A percentile compares a stretch with the other conserved stretches of the same genome.
phyloP scores from a whole-genome alignment of 2,797 vertebrate genomes.

The Jordanella pulchra region DNA sequence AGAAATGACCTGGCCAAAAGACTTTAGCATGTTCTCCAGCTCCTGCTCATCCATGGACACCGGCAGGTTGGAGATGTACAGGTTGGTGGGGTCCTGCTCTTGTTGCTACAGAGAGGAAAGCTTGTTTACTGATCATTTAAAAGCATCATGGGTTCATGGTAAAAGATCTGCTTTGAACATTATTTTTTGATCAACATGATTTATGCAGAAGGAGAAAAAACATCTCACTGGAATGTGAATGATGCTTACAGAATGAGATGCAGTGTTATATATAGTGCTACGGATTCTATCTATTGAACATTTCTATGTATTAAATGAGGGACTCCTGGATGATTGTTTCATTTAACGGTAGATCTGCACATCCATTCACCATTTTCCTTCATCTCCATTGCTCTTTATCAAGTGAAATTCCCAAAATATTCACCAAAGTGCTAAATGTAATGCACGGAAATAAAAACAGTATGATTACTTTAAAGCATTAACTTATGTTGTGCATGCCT shows the following conservation, averaged over 20 bases:
- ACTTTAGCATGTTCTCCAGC: conserved; percentile 92
- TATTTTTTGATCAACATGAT: not conserved
- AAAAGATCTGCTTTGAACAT: not conserved
- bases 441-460: no score
- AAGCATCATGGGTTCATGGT: not conserved
- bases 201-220: not conserved
- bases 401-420: not conserved
- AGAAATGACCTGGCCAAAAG: conserved; percentile 95
- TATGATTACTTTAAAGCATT: no score
- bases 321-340: not conserved
- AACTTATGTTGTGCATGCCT: no score
- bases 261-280: not conserved
- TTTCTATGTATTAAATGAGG: not conserved
- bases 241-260: not conserved
- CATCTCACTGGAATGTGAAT: not conserved
- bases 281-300: not conserved
- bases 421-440: no score
- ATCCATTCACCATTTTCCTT: not conserved
- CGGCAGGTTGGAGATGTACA: conserved; percentile 96
- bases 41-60: conserved; percentile 95
- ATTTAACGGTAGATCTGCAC: not conserved
- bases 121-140: not conserved
- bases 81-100: conserved; percentile 96
- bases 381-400: not conserved
- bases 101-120: conserved; percentile 85